Conservation (phyloP, 2,888 invertebrate genomes). For the Drosophila nr. perissopoda region DNA sequence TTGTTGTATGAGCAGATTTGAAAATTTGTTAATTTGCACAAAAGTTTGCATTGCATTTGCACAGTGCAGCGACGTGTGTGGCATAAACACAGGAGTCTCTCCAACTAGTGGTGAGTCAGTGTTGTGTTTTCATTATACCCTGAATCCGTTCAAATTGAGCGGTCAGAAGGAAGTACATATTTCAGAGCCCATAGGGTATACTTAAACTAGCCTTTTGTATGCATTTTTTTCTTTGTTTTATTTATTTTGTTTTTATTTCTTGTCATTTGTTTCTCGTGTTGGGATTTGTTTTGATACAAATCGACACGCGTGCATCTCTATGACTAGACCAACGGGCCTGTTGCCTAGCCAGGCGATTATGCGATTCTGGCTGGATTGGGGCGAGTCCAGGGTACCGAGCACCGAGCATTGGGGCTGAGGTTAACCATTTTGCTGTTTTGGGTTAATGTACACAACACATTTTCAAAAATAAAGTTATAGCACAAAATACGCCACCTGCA, state of each 20-base stretch:
- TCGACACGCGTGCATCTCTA: conserved; percentile 13
- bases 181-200: not conserved
- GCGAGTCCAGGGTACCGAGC: not conserved
- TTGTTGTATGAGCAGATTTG: conserved; percentile 54
- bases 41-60: conserved; percentile 75
- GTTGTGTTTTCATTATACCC: not conserved
- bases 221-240: not conserved
- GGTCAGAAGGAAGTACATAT: not conserved
- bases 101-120: not conserved
- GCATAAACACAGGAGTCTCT: conserved; percentile 54
- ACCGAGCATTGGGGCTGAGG: not conserved
- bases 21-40: conserved; percentile 79
- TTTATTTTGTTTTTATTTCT: not conserved
- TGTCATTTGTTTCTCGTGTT: not conserved
- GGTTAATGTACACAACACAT: conserved; percentile 51
- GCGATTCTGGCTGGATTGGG: conserved; percentile 27
- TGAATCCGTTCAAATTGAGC: not conserved
- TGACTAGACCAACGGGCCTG: conserved; percentile 5
- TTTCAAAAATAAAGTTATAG: conserved; percentile 30
- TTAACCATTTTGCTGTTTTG: conserved; percentile 38
- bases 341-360: conserved; percentile 42
- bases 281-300: not conserved
- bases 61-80: conserved; percentile 62
- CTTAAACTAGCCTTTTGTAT: not conserved
- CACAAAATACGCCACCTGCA: not conserved